These are phyloP conservation scores for Pinctada fucata DNA, from an alignment of 2,888 invertebrate species.

Conservation along the genomic window DNA sequence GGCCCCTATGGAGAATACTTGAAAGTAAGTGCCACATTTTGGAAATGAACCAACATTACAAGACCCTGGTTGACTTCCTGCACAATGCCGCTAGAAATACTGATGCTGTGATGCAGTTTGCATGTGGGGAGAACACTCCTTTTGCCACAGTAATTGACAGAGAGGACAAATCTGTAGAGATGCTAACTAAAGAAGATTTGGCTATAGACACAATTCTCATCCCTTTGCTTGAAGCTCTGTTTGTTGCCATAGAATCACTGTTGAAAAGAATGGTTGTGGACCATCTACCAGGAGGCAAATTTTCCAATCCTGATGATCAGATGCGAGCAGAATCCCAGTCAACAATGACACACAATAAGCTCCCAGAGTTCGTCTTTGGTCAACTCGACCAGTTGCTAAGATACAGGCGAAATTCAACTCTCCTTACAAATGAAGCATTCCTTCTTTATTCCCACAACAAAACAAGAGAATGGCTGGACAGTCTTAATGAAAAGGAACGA, in stretches of 20 bases:
- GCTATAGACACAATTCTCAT: background rate
- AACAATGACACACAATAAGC: conserved; percentile 42
- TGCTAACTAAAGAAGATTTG: background rate
- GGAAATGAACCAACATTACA: conserved; percentile 14
- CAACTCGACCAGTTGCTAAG: conserved; percentile 40
- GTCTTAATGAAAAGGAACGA: conserved; percentile 25
- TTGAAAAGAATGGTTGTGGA: conserved; percentile 39
- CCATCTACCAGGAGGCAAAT: conserved; percentile 41
- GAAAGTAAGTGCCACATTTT: background rate
- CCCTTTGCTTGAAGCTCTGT: conserved; percentile 13
- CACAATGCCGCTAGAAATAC: conserved; percentile 1
- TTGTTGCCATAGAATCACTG: conserved; percentile 22
- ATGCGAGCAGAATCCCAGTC: conserved; percentile 25
- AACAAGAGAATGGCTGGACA: conserved; percentile 38
- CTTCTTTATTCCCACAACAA: conserved; percentile 46
- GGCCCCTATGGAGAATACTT: conserved; percentile 14
- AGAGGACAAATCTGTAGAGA: background rate
- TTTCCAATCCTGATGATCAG: conserved; percentile 20
- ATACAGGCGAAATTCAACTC: conserved; percentile 42
- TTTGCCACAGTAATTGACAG: conserved; percentile 7
- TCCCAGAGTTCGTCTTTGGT: conserved; percentile 46
- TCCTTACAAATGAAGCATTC: conserved; percentile 42
- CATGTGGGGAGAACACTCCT: conserved; percentile 11
- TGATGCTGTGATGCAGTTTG: background rate
- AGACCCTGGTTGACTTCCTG: conserved; percentile 15